These are phyloP conservation scores for Drosophila colorata DNA, from an alignment of 2,888 invertebrate genomes.

Conservation along the genomic window DNA sequence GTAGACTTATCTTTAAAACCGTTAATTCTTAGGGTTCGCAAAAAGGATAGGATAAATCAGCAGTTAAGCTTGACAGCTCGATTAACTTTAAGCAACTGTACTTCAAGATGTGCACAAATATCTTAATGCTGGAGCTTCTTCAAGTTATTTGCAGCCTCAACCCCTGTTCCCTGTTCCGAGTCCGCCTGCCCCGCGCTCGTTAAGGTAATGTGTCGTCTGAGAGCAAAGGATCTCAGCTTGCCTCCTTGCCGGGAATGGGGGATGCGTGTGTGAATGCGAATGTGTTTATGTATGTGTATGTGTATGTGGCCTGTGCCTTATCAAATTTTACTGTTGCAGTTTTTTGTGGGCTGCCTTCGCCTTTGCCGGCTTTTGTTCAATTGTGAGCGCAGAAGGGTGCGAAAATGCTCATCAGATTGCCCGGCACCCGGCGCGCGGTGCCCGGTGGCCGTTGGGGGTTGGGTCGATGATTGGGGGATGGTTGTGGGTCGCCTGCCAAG, in stretches of 20 bases:
- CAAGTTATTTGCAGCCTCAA: not conserved
- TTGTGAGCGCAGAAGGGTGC: slow-evolving; percentile 28
- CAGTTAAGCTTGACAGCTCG: slow-evolving; percentile 5
- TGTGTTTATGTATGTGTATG: not conserved
- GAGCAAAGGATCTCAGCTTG: not conserved
- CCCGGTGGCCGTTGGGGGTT: not conserved
- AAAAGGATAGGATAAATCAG: too few species aligned
- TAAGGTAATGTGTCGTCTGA: slow-evolving; percentile 31
- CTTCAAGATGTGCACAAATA: not conserved
- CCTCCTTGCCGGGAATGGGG: not conserved
- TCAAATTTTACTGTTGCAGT: slow-evolving; percentile 48
- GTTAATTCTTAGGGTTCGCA: too few species aligned
- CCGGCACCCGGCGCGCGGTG: not conserved
- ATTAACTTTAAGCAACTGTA: slow-evolving; percentile 18
- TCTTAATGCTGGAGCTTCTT: too few species aligned
- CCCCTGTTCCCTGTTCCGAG: not conserved
- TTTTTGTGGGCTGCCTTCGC: slow-evolving; percentile 14
- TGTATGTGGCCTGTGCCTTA: slow-evolving; percentile 30
- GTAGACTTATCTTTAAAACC: too few species aligned
- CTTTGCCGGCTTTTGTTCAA: slow-evolving; percentile 11
- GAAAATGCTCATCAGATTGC: slow-evolving; percentile 23
- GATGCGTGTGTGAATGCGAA: not conserved
- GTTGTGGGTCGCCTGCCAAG: slow-evolving; percentile 2
- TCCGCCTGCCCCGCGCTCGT: slow-evolving; percentile 10
- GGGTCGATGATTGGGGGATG: slow-evolving; percentile 1